A percentile compares a stretch with the other conserved stretches of the same genome.
phyloP scores from a whole-genome alignment of 92 coral and sea anemone genomes.

The Actinernus sp. region DNA sequence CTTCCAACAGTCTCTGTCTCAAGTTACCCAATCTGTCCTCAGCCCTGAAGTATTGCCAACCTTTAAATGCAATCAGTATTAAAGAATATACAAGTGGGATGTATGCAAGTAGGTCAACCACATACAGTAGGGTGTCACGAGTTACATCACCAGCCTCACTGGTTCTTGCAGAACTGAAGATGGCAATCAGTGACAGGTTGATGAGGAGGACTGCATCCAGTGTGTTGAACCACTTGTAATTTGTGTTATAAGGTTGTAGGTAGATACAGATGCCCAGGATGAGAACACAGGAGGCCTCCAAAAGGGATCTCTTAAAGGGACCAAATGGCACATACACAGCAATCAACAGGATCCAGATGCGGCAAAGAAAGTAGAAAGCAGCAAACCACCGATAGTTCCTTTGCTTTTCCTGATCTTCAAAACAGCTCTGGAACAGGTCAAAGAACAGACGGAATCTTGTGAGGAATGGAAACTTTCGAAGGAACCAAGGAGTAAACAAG shows the following conservation, averaged over 20 bases:
- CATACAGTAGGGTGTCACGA: slow-evolving; percentile 17
- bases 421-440: slow-evolving; percentile 88
- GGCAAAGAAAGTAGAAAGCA: slow-evolving; percentile 88
- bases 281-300: slow-evolving; percentile 71
- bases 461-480: slow-evolving; percentile 39
- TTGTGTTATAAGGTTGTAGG: slow-evolving; percentile 74
- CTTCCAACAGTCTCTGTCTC: background rate
- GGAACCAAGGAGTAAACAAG: slow-evolving; percentile 82
- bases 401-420: slow-evolving; percentile 39
- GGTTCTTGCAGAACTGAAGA: slow-evolving; percentile 61
- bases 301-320: slow-evolving; percentile 74
- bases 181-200: slow-evolving; percentile 73
- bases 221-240: slow-evolving; percentile 76
- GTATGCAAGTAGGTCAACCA: slow-evolving; percentile 73
- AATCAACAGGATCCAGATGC: slow-evolving; percentile 70
- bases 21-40: background rate
- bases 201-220: slow-evolving; percentile 83
- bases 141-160: slow-evolving; percentile 43
- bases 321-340: slow-evolving; percentile 65
- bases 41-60: background rate
- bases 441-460: slow-evolving; percentile 75
- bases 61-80: background rate
- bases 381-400: slow-evolving; percentile 90
- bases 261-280: slow-evolving; percentile 70
- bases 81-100: slow-evolving; percentile 80